Evolutionary conservation across 2,113 vertebrate species (phyloP).

Genomic region (Ptilorrhoa leucosticta): DNA sequence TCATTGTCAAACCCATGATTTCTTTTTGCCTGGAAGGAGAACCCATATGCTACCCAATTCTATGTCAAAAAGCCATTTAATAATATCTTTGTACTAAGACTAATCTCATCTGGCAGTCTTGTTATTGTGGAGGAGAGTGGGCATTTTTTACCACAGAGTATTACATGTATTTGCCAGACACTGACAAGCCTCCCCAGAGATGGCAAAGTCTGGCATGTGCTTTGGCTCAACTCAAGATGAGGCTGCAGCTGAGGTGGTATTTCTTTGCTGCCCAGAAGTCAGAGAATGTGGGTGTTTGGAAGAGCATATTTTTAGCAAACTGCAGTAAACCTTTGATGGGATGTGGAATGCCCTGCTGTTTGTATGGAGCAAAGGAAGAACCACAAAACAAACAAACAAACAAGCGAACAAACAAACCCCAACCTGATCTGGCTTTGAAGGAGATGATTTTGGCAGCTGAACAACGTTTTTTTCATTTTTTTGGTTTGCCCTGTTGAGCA

Average conservation of each 20-base stretch:
- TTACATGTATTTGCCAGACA: accelerated
- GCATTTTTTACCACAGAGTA: not conserved
- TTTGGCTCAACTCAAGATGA: not conserved
- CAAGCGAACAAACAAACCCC: not conserved
- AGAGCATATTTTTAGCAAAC: not conserved
- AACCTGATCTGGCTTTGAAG: not conserved
- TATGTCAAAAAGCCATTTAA: not conserved
- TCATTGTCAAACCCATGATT: not conserved
- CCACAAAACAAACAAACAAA: not conserved
- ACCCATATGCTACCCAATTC: accelerated
- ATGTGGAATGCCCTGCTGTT: not conserved
- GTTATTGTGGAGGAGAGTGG: not conserved
- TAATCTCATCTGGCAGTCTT: not conserved
- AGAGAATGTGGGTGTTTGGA: not conserved
- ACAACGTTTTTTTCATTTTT: not conserved
- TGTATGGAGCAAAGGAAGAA: not conserved
- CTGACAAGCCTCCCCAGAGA: not conserved
- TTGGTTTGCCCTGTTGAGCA: not conserved
- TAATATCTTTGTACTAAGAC: not conserved
- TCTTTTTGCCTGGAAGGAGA: not conserved
- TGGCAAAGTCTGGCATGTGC: not conserved
- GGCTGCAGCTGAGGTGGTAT: not conserved
- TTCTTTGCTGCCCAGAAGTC: not conserved
- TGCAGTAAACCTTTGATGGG: not conserved
- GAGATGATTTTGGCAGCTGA: not conserved